A percentile compares a stretch with the other conserved stretches of the same genome.
Conservation (phyloP, 1,140 invertebrate genomes). For the Drosophila pallidifrons region DNA sequence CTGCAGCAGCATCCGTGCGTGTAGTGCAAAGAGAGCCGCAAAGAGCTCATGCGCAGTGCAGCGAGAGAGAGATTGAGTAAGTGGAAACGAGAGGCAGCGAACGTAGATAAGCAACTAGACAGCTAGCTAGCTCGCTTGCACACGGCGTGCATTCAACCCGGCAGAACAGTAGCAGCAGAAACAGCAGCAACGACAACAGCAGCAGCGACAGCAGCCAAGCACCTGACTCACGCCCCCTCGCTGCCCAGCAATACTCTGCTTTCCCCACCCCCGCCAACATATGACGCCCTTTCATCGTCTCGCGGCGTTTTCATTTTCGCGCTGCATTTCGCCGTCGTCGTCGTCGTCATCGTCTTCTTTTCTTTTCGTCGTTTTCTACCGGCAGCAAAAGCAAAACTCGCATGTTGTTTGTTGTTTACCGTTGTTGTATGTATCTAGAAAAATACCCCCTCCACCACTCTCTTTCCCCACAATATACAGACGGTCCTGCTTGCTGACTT, state of each 20-base stretch:
- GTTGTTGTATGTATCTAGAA: slow-evolving; percentile 21
- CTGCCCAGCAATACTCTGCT: slow-evolving; percentile 1
- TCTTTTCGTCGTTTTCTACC: slow-evolving; percentile 46
- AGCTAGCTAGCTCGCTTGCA: slow-evolving; percentile 43
- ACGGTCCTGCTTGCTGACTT: neutral
- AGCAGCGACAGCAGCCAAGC: slow-evolving; percentile 9
- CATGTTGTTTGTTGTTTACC: slow-evolving; percentile 48
- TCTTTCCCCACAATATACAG: neutral
- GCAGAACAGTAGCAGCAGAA: slow-evolving; percentile 50
- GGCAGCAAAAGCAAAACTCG: slow-evolving; percentile 37
- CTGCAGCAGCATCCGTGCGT: slow-evolving; percentile 61
- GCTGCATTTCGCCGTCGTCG: slow-evolving; percentile 44
- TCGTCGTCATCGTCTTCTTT: slow-evolving; percentile 29
- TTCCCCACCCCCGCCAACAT: neutral
- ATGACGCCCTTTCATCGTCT: slow-evolving; percentile 30
- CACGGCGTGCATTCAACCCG: slow-evolving; percentile 77
- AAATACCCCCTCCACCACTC: neutral
- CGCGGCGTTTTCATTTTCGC: slow-evolving; percentile 50
- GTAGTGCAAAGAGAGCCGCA: slow-evolving; percentile 19
- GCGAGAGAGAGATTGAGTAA: slow-evolving; percentile 10
- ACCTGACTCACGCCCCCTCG: slow-evolving; percentile 42
- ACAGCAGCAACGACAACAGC: slow-evolving; percentile 6
- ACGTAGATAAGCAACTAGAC: slow-evolving; percentile 21
- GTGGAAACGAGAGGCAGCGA: slow-evolving; percentile 7
- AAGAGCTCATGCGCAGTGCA: slow-evolving; percentile 34